phyloP scores from a whole-genome alignment of 2,888 invertebrate species.

The Drosophila dives region DNA sequence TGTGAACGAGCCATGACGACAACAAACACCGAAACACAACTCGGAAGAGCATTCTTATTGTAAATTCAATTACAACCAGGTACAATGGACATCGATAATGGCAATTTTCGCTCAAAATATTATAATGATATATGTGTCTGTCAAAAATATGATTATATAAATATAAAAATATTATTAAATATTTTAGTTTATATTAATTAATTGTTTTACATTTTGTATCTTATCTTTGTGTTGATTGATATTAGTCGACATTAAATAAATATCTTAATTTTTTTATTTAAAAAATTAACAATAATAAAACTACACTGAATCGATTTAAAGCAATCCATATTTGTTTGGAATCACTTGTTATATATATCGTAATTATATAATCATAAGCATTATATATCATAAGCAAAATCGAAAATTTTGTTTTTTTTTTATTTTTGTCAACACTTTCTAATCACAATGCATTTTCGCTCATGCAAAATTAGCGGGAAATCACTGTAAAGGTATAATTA shows the following conservation, averaged over 20 bases:
- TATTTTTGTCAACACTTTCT: neutral
- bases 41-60: conserved; percentile 77
- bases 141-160: neutral
- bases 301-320: neutral
- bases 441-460: neutral
- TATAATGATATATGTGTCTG: neutral
- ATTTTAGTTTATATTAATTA: no score
- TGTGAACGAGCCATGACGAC: conserved; percentile 51
- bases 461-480: neutral
- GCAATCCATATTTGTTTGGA: neutral
- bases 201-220: neutral
- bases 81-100: conserved; percentile 13
- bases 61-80: conserved; percentile 42
- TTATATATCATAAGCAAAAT: neutral
- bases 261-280: neutral
- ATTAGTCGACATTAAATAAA: neutral
- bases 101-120: neutral
- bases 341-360: neutral
- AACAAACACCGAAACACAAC: conserved; percentile 40
- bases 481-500: neutral
- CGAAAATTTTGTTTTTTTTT: neutral
- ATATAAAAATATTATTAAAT: neutral
- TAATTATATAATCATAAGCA: no score
- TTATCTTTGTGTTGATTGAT: neutral
- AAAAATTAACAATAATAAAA: neutral